Evolutionary conservation across 2,888 invertebrate genomes (phyloP).

Genomic region (Pristionchus japonicus): DNA sequence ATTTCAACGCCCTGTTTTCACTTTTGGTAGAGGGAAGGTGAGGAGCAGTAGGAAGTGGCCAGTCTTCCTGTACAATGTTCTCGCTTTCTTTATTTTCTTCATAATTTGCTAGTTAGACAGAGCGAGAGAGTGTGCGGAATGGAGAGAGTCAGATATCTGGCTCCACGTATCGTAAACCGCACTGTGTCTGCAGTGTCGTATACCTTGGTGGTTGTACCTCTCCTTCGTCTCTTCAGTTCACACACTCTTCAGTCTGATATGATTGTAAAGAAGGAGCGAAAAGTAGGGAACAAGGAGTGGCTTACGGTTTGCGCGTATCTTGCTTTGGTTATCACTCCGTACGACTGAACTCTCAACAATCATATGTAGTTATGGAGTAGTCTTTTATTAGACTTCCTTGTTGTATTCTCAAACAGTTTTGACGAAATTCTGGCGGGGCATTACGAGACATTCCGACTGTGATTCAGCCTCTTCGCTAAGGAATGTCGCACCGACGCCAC

Average conservation of each 20-base stretch:
- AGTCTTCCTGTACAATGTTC: not conserved
- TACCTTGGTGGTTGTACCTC: not conserved
- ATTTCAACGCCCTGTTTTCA: not conserved
- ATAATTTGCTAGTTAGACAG: not conserved
- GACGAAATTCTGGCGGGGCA: no score
- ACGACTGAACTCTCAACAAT: no score
- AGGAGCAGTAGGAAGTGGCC: not conserved
- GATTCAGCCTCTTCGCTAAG: not conserved
- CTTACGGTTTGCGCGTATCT: not conserved
- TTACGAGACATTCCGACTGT: not conserved
- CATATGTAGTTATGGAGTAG: not conserved
- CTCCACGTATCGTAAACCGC: conserved; percentile 9
- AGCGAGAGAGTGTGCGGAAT: not conserved
- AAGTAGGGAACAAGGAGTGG: not conserved
- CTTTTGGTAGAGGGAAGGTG: not conserved
- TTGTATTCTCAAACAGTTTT: no score
- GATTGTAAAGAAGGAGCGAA: not conserved
- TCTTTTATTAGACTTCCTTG: not conserved
- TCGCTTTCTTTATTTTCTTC: not conserved
- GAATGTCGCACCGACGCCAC: not conserved
- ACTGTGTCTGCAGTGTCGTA: not conserved
- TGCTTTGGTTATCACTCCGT: not conserved
- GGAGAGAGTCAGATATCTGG: not conserved
- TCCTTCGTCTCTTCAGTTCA: not conserved
- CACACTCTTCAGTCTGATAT: not conserved